These are phyloP conservation scores for Esox masquinongy DNA, from an alignment of 2,797 vertebrate species.

Conservation along the genomic window DNA sequence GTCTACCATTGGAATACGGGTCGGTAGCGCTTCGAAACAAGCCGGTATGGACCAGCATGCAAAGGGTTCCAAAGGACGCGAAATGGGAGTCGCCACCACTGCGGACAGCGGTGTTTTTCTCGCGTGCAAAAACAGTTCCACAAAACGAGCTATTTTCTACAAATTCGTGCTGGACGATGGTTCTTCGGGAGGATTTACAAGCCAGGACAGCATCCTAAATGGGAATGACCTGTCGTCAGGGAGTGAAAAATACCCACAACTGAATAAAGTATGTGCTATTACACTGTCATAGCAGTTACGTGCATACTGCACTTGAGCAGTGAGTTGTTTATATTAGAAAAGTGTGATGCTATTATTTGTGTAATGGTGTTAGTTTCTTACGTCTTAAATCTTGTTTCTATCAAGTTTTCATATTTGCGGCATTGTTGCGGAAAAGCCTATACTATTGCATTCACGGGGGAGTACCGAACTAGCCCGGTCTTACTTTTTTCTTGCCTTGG, in stretches of 20 bases:
- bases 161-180: constrained; percentile 60
- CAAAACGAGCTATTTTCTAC: constrained; percentile 51
- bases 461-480: not conserved
- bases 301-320: not conserved
- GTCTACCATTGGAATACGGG: constrained; percentile 59
- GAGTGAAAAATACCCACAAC: constrained; percentile 60
- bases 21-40: constrained; percentile 40
- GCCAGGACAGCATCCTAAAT: constrained; percentile 51
- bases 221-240: constrained; percentile 53
- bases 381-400: not conserved
- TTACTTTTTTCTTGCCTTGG: not conserved
- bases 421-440: not conserved
- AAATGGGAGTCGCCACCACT: constrained; percentile 50
- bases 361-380: not conserved
- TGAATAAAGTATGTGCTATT: constrained; percentile 73
- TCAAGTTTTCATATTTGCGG: not conserved
- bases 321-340: not conserved
- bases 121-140: constrained; percentile 56
- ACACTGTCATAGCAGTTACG: not conserved
- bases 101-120: constrained; percentile 48
- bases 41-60: constrained; percentile 61
- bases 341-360: not conserved
- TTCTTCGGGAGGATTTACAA: constrained; percentile 46
- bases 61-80: constrained; percentile 60
- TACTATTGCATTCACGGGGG: not conserved